These are phyloP conservation scores for Xanthorhoe designata DNA, from an alignment of 2,888 invertebrate genomes.

Conservation along the genomic window DNA sequence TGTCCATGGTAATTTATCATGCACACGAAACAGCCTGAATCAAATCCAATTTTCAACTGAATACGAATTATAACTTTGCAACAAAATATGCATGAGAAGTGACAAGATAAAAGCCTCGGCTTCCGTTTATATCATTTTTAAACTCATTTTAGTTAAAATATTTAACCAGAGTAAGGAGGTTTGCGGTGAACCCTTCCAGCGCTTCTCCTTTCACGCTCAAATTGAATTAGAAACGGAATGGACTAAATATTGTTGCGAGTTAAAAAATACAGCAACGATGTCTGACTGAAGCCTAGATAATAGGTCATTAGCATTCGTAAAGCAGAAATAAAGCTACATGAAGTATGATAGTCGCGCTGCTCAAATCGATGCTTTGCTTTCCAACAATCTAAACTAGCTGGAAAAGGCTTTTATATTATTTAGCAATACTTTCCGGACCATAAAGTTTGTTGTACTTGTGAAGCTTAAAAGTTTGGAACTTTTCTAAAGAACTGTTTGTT, in stretches of 20 bases:
- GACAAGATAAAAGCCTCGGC: background rate
- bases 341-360: slow-evolving; percentile 22
- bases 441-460: slow-evolving; percentile 4
- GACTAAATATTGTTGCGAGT: slow-evolving; percentile 3
- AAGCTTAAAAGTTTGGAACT: slow-evolving; percentile 6
- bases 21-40: slow-evolving; percentile 17
- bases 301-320: slow-evolving; percentile 26
- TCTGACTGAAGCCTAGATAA: slow-evolving; percentile 21
- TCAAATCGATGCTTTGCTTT: slow-evolving; percentile 24
- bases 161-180: background rate
- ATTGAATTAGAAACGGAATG: background rate
- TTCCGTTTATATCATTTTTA: background rate
- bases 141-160: background rate
- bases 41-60: slow-evolving; percentile 9
- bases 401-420: slow-evolving; percentile 26
- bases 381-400: slow-evolving; percentile 22
- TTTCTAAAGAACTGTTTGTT: background rate
- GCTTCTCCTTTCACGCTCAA: background rate
- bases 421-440: slow-evolving; percentile 10
- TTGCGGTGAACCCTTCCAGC: background rate
- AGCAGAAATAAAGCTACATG: slow-evolving; percentile 18
- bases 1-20: slow-evolving; percentile 20
- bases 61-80: slow-evolving; percentile 13
- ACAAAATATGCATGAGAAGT: slow-evolving; percentile 3
- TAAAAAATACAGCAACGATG: slow-evolving; percentile 8